Base-by-base conservation (phyloP, 2,888 invertebrate species). In the Acleris holmiana region DNA sequence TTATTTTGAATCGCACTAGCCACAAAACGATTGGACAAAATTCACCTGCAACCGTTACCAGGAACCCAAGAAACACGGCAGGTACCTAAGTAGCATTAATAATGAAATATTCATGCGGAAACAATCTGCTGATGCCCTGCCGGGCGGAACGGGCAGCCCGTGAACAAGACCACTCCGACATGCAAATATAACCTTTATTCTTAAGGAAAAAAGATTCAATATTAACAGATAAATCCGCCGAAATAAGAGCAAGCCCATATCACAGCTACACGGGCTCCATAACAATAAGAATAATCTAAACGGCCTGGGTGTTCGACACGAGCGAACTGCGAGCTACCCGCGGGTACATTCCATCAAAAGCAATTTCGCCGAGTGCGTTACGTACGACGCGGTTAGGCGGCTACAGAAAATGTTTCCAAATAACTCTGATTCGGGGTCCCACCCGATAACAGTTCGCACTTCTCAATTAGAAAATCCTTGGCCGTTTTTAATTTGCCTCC, bases 281-380 rank as follows among this genome's bases (percentile, higher is more conserved):
- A 83, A 80, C 82, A 82, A 84, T 83, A 82, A 80, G 83, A 80
- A 83, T 85, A 82, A 85, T 84, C 80, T 78, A 77, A 83, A 81
- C 77, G 77, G 72, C 73, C 70, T 68, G 83, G 80, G 83, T 82
- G 83, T 83, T 79, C 80, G 74, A 79, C 78, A 77, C 71, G 72
- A 73, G 76, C 74, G 78, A 74, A 76, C 29, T 67, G 71, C 67
- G 55, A 62, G 71, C 70, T 70, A 71, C 71, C 68, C 61, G 69
- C 62, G 62, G 59, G 67, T 70, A 48, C 17, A 18, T 44, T 56
- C 58, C 48, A 50, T 55, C 49, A 48, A 40, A 8, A 44, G 49
- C 65, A 60, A 65, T 65, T 49, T 55, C 50, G 35, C 29, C 35
- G 55, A 65, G 54, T 49, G 54, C 15, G 18, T 21, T 3, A 17